Base-by-base conservation (phyloP, 2,888 invertebrate species). In the Amitus sp. region DNA sequence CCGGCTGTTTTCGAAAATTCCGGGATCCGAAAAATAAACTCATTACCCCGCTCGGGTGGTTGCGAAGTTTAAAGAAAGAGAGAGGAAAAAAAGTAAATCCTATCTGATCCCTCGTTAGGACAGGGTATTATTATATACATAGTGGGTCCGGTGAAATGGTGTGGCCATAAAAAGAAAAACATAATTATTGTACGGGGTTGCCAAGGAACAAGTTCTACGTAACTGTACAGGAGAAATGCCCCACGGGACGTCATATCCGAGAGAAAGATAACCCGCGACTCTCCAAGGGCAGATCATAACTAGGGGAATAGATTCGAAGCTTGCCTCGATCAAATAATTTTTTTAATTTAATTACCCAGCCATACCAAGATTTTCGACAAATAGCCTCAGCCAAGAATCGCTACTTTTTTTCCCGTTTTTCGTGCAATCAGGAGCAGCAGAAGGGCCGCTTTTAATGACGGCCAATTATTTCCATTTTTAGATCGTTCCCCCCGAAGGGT, bases 161-260 rank as follows among this genome's bases (percentile, higher is more conserved):
- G 75, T 73, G 77, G 74, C 77, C 76, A 72, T 78, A 77, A 78
- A 78, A 77, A 77, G 77, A 75, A 78, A 78, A 76, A 73, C 75
- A 76, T 80, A 80, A 80, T 80, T 80, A 80, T 77, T 73, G 75
- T 70, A 74, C 69, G 74, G 79, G 79, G 79, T 80, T 76, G 78
- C 77, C 67, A 74, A 70, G 73, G 72, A 66, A 71, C 73, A 69
- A 76, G 71, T 75, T 73, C 69, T 65, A 68, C 71, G 73, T 75
- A 74, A 74, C 70, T 66, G 73, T 73, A 74, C 70, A 75, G 77
- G 73, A 79, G 73, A 78, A 77, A 76, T 73, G 76, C 73, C 80
- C 79, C 78, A 74, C 58, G 80, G 77, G 79, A 79, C 62, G 56
- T 57, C 49, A 62, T 50, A 28, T 39, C 40, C n/a, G 39, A 62